Evolutionary conservation across 2,113 vertebrate genomes (phyloP), one percentile per base, ranked within the genome.

Genomic region (Australoheros scitulus): DNA sequence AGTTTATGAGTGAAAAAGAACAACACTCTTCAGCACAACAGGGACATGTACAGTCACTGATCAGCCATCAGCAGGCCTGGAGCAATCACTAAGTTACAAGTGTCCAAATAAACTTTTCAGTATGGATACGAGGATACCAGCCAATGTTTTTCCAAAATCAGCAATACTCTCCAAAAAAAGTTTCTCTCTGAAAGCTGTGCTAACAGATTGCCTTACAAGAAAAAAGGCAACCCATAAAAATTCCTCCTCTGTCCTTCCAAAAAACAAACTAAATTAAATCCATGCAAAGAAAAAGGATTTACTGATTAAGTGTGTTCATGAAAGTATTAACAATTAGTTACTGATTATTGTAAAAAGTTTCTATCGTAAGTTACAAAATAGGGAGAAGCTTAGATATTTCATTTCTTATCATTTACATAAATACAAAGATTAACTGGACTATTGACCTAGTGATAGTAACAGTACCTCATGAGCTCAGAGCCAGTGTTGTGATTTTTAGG

Each of bases 401-500:
- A 55, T 36, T 55, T 74, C 18, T 74, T 56, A 56, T 22, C 50
- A 34, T 56, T 75, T 15, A 74, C 36, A 13, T 26, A 56, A n/a
- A 56, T 17, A 14, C 11, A 57, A 55, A 52, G 50, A 13, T 72
- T n/a, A 61, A 82, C 2, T 3, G 32, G 36, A 50, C 61, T 72
- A 78, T 57, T 13, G 83, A 80, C 64, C 58, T 36, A 50, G 72
- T n/a, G 14, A 63, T 20, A 18, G 55, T 61, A 70, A 81, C 61
- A 82, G 56, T 26, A 24, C 81, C 84, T 83, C 84, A 88, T 8
- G 22, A 80, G 80, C 82, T 88, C 79, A 14, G 26, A 88, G 81
- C 74, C 74, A 68, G 79, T 82, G 80, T 85, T 90, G 91, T 87
- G 87, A 85, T 84, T 90, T 90, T 89, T 80, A 83, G 92, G 88